phyloP scores from a whole-genome alignment of 2,888 invertebrate species.

The Ophion slaviceki region DNA sequence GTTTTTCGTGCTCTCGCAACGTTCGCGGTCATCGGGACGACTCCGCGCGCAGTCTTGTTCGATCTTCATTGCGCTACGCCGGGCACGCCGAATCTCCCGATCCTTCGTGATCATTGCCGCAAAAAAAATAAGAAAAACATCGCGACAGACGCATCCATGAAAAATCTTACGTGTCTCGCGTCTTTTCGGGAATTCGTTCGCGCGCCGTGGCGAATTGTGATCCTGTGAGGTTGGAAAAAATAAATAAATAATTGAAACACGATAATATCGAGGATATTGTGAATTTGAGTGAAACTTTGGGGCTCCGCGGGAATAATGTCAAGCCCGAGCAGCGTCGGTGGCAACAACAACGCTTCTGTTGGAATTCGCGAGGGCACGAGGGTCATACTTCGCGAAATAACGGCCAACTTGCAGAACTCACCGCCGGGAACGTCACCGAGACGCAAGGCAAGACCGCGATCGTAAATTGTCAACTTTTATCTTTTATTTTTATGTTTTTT shows the following conservation, averaged over 20 bases:
- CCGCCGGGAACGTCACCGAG: slow-evolving; percentile 69
- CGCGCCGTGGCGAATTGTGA: background rate
- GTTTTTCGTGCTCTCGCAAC: background rate
- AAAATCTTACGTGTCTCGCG: background rate
- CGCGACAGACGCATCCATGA: background rate
- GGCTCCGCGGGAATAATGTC: slow-evolving; percentile 71
- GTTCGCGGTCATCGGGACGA: no score
- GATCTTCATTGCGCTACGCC: slow-evolving; percentile 11
- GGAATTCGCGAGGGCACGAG: slow-evolving; percentile 76
- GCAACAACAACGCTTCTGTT: slow-evolving; percentile 57
- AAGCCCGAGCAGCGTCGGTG: slow-evolving; percentile 71
- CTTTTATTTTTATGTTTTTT: background rate
- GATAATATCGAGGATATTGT: background rate
- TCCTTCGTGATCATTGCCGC: slow-evolving; percentile 18
- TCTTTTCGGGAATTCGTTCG: background rate
- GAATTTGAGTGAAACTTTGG: slow-evolving; percentile 13
- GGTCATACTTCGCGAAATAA: slow-evolving; percentile 77
- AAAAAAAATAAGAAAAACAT: slow-evolving; percentile 6
- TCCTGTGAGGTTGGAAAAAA: slow-evolving; percentile 10
- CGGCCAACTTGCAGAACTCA: slow-evolving; percentile 78
- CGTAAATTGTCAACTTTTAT: slow-evolving; percentile 8
- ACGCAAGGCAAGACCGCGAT: slow-evolving; percentile 71
- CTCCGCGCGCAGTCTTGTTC: slow-evolving; percentile 2
- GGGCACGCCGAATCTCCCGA: slow-evolving; percentile 15
- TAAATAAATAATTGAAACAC: background rate